A percentile compares a stretch with the other conserved stretches of the same genome.
phyloP scores from a whole-genome alignment of 1,140 invertebrate species.

The Atta colombica region DNA sequence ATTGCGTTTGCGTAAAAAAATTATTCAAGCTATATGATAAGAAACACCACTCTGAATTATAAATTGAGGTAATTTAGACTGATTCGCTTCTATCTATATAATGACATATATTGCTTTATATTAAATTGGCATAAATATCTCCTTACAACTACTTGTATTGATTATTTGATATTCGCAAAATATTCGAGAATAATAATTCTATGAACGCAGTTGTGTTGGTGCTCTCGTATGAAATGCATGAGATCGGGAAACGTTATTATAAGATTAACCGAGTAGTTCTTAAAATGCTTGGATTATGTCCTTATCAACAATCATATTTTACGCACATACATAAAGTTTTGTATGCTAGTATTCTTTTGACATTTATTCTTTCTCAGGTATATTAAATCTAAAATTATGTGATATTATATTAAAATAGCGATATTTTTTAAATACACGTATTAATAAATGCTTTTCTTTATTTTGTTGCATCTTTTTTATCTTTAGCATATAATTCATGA shows the following conservation, averaged over 20 bases:
- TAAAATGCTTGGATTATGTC: conserved; percentile 14
- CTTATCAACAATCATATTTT: conserved; percentile 15
- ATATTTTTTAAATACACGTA: background rate
- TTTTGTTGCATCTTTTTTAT: background rate
- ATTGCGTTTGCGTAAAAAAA: conserved; percentile 11
- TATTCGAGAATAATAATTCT: background rate
- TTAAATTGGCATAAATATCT: background rate
- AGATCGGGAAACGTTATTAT: background rate
- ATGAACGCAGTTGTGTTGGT: background rate
- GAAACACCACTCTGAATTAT: background rate
- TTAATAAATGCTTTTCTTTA: background rate
- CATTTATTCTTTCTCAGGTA: conserved; percentile 32
- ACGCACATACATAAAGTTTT: background rate
- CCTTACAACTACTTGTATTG: background rate
- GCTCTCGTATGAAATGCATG: conserved; percentile 17
- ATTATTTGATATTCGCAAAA: background rate
- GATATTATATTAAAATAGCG: background rate
- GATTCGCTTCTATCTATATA: background rate
- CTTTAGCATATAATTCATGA: background rate
- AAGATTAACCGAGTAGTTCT: conserved; percentile 24
- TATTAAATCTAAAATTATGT: background rate
- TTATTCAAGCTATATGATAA: background rate
- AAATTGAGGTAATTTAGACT: conserved; percentile 11
- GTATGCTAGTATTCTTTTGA: background rate
- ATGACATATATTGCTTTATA: background rate